phyloP scores from a whole-genome alignment of 1,140 invertebrate genomes.

The Dryas iulia region DNA sequence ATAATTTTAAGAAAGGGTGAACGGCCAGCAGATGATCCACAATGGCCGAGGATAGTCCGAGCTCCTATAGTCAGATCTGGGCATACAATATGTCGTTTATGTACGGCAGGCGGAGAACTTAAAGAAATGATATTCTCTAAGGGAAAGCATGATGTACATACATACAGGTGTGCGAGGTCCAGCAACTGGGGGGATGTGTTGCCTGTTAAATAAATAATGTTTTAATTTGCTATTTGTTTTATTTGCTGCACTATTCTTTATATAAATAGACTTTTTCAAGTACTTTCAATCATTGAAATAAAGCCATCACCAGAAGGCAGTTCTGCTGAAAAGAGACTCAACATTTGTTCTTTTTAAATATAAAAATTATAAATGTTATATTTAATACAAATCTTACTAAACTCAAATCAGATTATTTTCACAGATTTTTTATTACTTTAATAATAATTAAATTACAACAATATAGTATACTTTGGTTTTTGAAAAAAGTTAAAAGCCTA shows the following conservation, averaged over 20 bases:
- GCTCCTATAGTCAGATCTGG: constrained; percentile 83
- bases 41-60: constrained; percentile 90
- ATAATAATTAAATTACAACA: too few species aligned
- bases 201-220: constrained; percentile 79
- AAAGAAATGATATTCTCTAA: constrained; percentile 89
- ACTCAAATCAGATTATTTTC: too few species aligned
- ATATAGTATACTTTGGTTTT: too few species aligned
- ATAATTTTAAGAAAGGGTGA: constrained; percentile 89
- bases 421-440: too few species aligned
- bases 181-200: constrained; percentile 88
- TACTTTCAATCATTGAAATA: too few species aligned
- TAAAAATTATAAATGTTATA: too few species aligned
- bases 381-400: too few species aligned
- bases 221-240: constrained; percentile 15
- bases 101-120: constrained; percentile 87
- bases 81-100: constrained; percentile 89
- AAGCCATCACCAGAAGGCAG: too few species aligned
- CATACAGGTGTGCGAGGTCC: constrained; percentile 85
- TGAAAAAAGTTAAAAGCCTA: too few species aligned
- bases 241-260: neutral
- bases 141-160: constrained; percentile 85
- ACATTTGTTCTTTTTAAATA: too few species aligned
- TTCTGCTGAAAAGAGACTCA: too few species aligned
- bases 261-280: too few species aligned
- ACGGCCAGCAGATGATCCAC: constrained; percentile 68